Percentiles rank a stretch among this genome's conserved stretches.
Conservation (phyloP, 2,888 invertebrate genomes). For the Cheilosia scutellata region DNA sequence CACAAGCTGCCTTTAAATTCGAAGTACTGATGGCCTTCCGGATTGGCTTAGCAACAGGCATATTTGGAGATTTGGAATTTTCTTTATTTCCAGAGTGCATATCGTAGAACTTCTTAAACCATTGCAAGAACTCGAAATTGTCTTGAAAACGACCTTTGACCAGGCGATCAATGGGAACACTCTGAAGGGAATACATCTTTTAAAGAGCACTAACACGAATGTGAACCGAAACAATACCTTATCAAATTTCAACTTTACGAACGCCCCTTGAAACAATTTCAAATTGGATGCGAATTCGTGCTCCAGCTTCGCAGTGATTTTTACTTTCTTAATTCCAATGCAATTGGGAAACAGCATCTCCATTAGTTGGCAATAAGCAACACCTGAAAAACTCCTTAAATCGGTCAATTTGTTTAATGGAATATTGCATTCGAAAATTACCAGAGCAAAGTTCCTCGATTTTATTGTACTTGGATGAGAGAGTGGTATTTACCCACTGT, state of each 20-base stretch:
- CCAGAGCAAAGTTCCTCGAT: conserved; percentile 98
- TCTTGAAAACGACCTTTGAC: conserved; percentile 99
- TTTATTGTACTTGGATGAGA: conserved; percentile 95
- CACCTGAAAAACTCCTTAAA: conserved; percentile 86
- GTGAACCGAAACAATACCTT: conserved; percentile 88
- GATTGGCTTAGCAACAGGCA: conserved; percentile 68
- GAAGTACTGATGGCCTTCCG: conserved; percentile 62
- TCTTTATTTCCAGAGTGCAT: conserved; percentile 97
- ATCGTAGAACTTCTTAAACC: conserved; percentile 99
- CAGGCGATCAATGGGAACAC: conserved; percentile 85
- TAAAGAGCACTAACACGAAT: conserved; percentile 62
- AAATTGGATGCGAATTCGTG: conserved; percentile 99
- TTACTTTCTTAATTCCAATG: conserved; percentile 95
- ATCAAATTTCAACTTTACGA: conserved; percentile 98
- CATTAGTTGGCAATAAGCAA: conserved; percentile 99
- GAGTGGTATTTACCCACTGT: conserved; percentile 98
- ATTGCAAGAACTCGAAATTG: conserved; percentile 99
- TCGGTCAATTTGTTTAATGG: not conserved
- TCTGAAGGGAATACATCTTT: conserved; percentile 65
- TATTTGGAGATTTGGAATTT: conserved; percentile 76
- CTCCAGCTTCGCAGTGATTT: conserved; percentile 98
- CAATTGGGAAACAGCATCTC: conserved; percentile 97
- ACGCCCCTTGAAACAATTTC: conserved; percentile 97
- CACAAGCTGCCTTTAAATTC: conserved; percentile 47
- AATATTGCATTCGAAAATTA: conserved; percentile 70